Evolutionary conservation across 2,888 invertebrate species (phyloP).

Genomic region (Carabus problematicus): DNA sequence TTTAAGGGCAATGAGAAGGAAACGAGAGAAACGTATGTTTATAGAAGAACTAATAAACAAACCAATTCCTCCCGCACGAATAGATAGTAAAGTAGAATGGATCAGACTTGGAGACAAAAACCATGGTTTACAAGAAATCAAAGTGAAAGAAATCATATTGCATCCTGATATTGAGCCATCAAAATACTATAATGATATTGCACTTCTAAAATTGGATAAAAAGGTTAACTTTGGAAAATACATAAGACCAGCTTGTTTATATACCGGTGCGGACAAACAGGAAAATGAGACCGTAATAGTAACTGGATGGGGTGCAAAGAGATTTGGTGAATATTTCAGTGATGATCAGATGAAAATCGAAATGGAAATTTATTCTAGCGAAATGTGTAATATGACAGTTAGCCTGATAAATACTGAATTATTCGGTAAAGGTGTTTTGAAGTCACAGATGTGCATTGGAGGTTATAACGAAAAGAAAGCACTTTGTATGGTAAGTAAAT

Average conservation of each 20-base stretch:
- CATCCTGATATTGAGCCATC: conserved; percentile 22
- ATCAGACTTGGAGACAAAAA: conserved; percentile 23
- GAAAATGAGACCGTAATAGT: conserved; percentile 20
- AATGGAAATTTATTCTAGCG: conserved; percentile 10
- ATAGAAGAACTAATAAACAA: not conserved
- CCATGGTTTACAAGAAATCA: not conserved
- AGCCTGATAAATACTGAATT: not conserved
- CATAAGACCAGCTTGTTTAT: conserved; percentile 23
- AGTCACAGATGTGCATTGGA: conserved; percentile 24
- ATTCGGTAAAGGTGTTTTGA: conserved; percentile 17
- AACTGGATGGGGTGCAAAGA: conserved; percentile 23
- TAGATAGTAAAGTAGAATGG: conserved; percentile 24
- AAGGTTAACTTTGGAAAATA: conserved; percentile 18
- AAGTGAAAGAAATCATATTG: conserved; percentile 18
- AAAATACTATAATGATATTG: conserved; percentile 25
- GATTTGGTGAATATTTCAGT: conserved; percentile 20
- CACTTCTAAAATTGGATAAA: conserved; percentile 17
- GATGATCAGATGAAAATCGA: conserved; percentile 17
- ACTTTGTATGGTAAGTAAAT: conserved; percentile 19
- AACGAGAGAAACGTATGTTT: not conserved
- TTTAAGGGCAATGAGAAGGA: no score
- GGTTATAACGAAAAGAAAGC: conserved; percentile 12
- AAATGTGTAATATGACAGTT: conserved; percentile 18
- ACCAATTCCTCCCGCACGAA: not conserved
- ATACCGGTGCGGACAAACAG: conserved; percentile 3